Evolutionary conservation across 2,113 vertebrate species (phyloP), one percentile per base, ranked within the genome.

Genomic region (Ammodytes marinus): DNA sequence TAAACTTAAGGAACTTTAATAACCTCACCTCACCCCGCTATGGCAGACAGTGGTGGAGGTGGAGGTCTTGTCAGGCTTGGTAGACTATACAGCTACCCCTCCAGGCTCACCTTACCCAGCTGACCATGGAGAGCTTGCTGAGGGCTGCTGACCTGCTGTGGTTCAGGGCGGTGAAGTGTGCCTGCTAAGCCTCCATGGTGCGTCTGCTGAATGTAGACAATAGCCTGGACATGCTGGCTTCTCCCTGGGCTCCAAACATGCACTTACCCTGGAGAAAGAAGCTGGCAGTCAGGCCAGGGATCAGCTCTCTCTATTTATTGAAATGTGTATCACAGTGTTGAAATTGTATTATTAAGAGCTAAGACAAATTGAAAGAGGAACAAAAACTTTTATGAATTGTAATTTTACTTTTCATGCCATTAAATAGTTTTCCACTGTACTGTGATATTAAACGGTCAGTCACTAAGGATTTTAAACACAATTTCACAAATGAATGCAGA

Each of bases 151-250:
- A 97, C 77, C 93, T 93, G 55, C 94, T 96, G 15, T 95, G 95
- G 76, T 95, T 96, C 9, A 69, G 90, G 19, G 91, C 94, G 0
- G 93, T 95, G 2, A 96, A 96, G 88, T 94, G 90, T 76, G 95
- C 96, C 67, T 96, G 37, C 0, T 19, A 83, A 61, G 67, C 49
- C 72, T 54, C 73, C 55, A 8, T 65, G 45, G 11, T 52, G n/a
- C 2, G 3, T 42, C 50, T 65, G n/a, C 52, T 59, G 11, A 42
- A 66, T 45, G 82, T 89, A 10, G 94, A 93, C 91, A 95, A 95
- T 83, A 96, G 96, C 90, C 86, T 96, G 49, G 94, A 95, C 83
- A 95, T 96, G 95, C 95, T 96, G 89, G 93, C 93, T 96, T 97
- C 14, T 95, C 93, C n/a, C 95, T 27, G 27, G 95, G 52, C 93